Evolutionary conservation across 2,113 vertebrate genomes (phyloP).

Genomic region (Aspidoscelis tigris): DNA sequence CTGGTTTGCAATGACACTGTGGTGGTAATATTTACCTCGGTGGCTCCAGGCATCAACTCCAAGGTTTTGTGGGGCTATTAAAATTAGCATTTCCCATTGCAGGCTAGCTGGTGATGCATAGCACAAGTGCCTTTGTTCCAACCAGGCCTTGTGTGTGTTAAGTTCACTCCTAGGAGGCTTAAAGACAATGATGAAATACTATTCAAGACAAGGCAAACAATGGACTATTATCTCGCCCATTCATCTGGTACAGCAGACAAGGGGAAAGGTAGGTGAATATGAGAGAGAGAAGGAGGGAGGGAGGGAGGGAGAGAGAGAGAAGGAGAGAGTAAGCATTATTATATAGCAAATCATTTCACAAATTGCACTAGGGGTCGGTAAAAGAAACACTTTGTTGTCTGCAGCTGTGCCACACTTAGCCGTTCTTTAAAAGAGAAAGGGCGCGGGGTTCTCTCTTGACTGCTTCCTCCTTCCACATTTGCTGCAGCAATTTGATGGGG

Average conservation of each 20-base stretch:
- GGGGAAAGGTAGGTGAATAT: slow-evolving; percentile 17
- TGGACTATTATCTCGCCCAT: slow-evolving; percentile 50
- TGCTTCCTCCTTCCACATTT: slow-evolving; percentile 7
- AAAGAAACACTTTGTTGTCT: slow-evolving; percentile 25
- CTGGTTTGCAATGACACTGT: slow-evolving; percentile 34
- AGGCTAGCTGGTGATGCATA: slow-evolving; percentile 37
- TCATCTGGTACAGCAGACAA: slow-evolving; percentile 42
- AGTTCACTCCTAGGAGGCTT: slow-evolving; percentile 56
- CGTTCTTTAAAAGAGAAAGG: slow-evolving; percentile 4
- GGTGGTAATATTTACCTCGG: slow-evolving; percentile 9
- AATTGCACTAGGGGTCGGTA: slow-evolving; percentile 38
- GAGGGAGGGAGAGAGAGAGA: slow-evolving; percentile 10
- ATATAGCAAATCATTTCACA: slow-evolving; percentile 58
- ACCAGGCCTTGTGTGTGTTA: slow-evolving; percentile 61
- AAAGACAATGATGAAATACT: slow-evolving; percentile 66
- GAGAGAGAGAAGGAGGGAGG: neutral
- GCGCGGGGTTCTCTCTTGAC: neutral
- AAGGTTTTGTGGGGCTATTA: slow-evolving; percentile 25
- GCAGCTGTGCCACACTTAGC: neutral
- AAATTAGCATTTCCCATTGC: slow-evolving; percentile 59
- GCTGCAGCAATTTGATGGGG: neutral
- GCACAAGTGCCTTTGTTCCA: slow-evolving; percentile 64
- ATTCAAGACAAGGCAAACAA: slow-evolving; percentile 66
- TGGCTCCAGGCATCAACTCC: slow-evolving; percentile 49
- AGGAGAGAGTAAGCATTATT: slow-evolving; percentile 19